A percentile compares a stretch with the other conserved stretches of the same genome.
Evolutionary conservation across 2,888 invertebrate species (phyloP).

Genomic region (Microchrysa polita): DNA sequence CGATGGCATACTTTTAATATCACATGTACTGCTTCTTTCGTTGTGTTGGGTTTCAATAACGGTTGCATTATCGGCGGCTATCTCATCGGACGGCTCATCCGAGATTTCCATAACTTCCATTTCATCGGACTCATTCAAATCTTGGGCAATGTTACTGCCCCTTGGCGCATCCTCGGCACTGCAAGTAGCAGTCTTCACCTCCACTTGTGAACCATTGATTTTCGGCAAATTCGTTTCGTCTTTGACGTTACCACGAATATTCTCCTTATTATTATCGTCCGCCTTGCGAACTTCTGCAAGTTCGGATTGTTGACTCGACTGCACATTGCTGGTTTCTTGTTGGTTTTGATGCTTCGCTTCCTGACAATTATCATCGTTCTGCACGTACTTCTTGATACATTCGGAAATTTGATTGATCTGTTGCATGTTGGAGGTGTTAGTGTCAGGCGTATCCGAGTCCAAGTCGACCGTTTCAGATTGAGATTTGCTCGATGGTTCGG

Average conservation of each 20-base stretch:
- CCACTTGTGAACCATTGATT: neutral
- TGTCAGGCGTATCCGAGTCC: neutral
- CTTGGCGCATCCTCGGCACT: neutral
- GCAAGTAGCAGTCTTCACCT: neutral
- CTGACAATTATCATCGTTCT: constrained; percentile 12
- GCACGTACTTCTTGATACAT: constrained; percentile 26
- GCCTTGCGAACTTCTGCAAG: neutral
- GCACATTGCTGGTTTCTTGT: neutral
- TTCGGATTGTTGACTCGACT: neutral
- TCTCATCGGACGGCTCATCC: constrained; percentile 24
- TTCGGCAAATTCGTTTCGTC: neutral
- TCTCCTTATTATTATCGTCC: constrained; percentile 34
- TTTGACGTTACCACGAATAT: constrained; percentile 23
- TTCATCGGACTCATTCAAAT: constrained; percentile 24
- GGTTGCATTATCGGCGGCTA: constrained; percentile 11
- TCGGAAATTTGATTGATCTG: constrained; percentile 47
- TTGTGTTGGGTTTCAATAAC: constrained; percentile 13
- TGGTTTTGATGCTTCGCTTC: neutral
- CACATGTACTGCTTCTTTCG: constrained; percentile 28
- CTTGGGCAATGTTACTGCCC: neutral
- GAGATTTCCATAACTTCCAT: constrained; percentile 40
- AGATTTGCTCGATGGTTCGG: neutral
- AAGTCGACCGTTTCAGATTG: neutral
- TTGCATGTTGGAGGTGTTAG: constrained; percentile 41
- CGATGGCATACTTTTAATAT: constrained; percentile 16